Conservation (phyloP, 2,113 vertebrate species). For the Chiloscyllium plagiosum region DNA sequence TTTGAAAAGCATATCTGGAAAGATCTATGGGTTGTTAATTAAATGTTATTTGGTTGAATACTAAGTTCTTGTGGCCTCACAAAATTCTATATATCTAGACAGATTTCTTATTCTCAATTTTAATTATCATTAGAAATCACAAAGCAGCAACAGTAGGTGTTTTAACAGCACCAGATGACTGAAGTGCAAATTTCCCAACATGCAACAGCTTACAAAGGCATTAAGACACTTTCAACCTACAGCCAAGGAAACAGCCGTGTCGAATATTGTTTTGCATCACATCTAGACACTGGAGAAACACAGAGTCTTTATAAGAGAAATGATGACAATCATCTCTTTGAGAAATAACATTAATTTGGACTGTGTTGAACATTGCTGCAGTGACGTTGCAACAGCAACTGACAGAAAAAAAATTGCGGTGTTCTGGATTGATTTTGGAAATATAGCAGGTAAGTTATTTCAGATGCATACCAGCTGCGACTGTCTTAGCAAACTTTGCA, state of each 20-base stretch:
- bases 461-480: neutral
- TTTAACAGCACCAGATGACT: slow-evolving; percentile 69
- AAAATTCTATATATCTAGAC: slow-evolving; percentile 58
- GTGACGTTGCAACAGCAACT: neutral
- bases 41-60: slow-evolving; percentile 43
- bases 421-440: neutral
- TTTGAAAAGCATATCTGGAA: slow-evolving; percentile 58
- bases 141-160: slow-evolving; percentile 79
- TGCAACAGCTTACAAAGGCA: slow-evolving; percentile 77
- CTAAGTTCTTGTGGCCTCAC: slow-evolving; percentile 73
- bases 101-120: slow-evolving; percentile 56
- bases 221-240: slow-evolving; percentile 67
- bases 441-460: slow-evolving; percentile 16
- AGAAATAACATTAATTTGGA: slow-evolving; percentile 18
- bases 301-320: slow-evolving; percentile 71
- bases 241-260: slow-evolving; percentile 67
- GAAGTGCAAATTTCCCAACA: slow-evolving; percentile 70
- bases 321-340: slow-evolving; percentile 54
- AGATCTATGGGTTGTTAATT: slow-evolving; percentile 58
- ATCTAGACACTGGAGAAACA: slow-evolving; percentile 56
- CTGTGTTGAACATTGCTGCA: neutral
- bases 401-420: neutral
- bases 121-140: slow-evolving; percentile 66
- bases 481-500: slow-evolving; percentile 16
- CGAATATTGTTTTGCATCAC: slow-evolving; percentile 63